phyloP scores from a whole-genome alignment of 2,113 vertebrate species.

The Plestiodon gilberti region DNA sequence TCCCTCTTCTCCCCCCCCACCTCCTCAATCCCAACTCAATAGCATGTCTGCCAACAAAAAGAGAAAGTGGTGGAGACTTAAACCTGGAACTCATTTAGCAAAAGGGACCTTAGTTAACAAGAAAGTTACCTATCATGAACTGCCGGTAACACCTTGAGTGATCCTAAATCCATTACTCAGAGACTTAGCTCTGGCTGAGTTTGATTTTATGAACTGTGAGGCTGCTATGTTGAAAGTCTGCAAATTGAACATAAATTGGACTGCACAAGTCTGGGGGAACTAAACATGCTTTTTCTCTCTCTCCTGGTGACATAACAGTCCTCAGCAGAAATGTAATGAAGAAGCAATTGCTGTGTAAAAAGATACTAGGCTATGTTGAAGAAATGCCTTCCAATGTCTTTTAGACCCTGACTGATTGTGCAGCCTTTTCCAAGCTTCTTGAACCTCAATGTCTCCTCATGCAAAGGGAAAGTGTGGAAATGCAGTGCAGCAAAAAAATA shows the following conservation, averaged over 20 bases:
- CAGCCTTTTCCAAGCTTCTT: background rate
- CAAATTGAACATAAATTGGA: slow-evolving; percentile 86
- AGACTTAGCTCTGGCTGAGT: slow-evolving; percentile 80
- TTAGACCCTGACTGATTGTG: background rate
- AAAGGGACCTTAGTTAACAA: slow-evolving; percentile 84
- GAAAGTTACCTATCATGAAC: slow-evolving; percentile 85
- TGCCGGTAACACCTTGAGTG: slow-evolving; percentile 83
- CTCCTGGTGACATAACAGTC: slow-evolving; percentile 49
- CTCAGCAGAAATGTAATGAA: background rate
- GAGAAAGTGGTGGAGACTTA: slow-evolving; percentile 58
- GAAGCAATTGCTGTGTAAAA: background rate
- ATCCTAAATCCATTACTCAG: slow-evolving; percentile 85
- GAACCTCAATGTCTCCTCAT: background rate
- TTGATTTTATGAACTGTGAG: slow-evolving; percentile 86
- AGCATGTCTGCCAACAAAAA: slow-evolving; percentile 72
- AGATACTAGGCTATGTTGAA: background rate
- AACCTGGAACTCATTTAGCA: slow-evolving; percentile 86
- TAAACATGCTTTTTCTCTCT: slow-evolving; percentile 41
- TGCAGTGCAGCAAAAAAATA: background rate
- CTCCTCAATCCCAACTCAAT: slow-evolving; percentile 61
- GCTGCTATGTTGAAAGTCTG: slow-evolving; percentile 84
- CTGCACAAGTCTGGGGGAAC: slow-evolving; percentile 73
- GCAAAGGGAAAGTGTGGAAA: background rate
- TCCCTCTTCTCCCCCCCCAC: slow-evolving; percentile 61
- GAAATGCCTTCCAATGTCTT: background rate